Conservation (phyloP, 2,797 vertebrate genomes). For the Pteropus rufus region DNA sequence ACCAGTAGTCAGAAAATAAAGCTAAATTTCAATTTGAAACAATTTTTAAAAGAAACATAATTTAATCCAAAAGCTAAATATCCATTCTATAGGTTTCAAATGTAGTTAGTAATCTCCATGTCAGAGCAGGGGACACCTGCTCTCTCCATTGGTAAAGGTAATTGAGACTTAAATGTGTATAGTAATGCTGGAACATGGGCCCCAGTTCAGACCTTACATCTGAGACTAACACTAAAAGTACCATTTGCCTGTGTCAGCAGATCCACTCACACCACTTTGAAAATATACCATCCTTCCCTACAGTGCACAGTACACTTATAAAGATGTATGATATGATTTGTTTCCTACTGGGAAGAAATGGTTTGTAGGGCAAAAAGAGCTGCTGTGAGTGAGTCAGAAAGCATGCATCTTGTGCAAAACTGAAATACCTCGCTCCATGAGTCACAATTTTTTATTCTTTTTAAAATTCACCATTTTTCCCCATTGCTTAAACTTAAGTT, state of each 20-base stretch:
- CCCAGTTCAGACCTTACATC: background rate
- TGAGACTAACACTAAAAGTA: background rate
- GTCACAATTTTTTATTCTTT: background rate
- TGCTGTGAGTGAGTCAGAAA: conserved; percentile 36
- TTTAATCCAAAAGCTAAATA: background rate
- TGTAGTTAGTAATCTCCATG: background rate
- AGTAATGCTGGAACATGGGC: background rate
- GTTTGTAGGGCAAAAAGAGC: conserved; percentile 34
- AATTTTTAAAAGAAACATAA: too few relatives aligned
- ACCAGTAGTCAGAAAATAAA: background rate
- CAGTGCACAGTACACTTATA: background rate
- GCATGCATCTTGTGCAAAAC: conserved; percentile 18
- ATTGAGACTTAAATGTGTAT: background rate
- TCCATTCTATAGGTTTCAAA: background rate
- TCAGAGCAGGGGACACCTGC: background rate
- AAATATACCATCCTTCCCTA: background rate
- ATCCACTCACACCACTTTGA: conserved; percentile 6
- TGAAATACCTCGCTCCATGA: background rate
- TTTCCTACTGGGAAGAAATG: conserved; percentile 56
- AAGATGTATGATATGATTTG: conserved; percentile 45
- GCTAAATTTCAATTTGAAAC: background rate
- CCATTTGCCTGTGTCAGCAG: conserved; percentile 25
- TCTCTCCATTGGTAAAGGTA: background rate
- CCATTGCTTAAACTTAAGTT: background rate
- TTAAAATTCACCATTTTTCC: background rate